Conservation (phyloP, 2,113 vertebrate species). For the Ptilorrhoa leucosticta region DNA sequence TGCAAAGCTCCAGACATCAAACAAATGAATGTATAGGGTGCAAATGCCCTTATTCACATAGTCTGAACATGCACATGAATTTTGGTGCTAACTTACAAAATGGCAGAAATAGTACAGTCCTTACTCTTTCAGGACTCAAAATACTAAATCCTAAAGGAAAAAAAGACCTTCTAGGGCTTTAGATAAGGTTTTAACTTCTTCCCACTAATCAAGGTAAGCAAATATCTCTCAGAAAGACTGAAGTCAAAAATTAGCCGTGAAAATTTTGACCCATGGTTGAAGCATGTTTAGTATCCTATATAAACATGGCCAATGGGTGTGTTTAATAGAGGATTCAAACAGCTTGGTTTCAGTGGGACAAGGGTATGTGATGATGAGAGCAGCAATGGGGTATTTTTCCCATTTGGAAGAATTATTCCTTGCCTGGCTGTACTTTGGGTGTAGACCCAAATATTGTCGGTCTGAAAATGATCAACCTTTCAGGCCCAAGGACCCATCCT, state of each 20-base stretch:
- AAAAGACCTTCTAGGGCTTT: neutral
- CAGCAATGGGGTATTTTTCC: neutral
- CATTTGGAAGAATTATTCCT: neutral
- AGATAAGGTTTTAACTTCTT: neutral
- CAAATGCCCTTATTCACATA: neutral
- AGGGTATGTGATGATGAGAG: neutral
- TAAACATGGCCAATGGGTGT: neutral
- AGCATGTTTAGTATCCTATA: neutral
- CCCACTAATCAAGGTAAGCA: neutral
- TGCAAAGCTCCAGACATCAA: neutral
- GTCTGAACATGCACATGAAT: neutral
- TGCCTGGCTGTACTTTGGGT: neutral
- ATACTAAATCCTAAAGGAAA: neutral
- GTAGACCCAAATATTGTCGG: neutral
- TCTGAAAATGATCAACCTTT: neutral
- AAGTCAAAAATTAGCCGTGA: neutral
- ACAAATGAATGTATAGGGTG: neutral
- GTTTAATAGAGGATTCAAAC: neutral
- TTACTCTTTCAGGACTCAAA: neutral
- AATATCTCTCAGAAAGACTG: neutral
- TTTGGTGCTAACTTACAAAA: neutral
- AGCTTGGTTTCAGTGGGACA: neutral
- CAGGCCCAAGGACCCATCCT: neutral
- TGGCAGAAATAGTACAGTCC: neutral
- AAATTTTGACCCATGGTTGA: neutral